A percentile compares a stretch with the other conserved stretches of the same genome.
These are phyloP conservation scores for Stratiomys singularior DNA, from an alignment of 2,888 invertebrate species.

Conservation along the genomic window DNA sequence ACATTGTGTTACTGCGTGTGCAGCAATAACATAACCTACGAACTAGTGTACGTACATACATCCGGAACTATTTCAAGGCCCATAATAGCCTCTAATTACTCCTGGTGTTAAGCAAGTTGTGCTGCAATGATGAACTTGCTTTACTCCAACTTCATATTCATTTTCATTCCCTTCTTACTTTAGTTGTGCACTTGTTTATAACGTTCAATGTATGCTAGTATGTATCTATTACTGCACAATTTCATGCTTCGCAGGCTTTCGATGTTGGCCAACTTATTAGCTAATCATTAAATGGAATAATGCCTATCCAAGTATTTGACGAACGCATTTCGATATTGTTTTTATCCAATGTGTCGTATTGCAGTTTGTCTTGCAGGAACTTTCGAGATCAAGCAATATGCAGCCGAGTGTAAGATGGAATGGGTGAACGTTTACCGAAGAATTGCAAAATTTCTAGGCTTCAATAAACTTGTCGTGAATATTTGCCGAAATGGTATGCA, in stretches of 20 bases:
- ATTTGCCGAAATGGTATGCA: too few relatives aligned
- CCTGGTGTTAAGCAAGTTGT: conserved; percentile 19
- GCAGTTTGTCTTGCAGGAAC: too few relatives aligned
- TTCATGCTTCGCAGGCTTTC: conserved; percentile 32
- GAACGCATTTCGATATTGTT: neutral
- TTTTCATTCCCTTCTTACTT: conserved; percentile 20
- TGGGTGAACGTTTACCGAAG: too few relatives aligned
- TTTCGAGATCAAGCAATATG: too few relatives aligned
- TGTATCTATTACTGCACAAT: conserved; percentile 35
- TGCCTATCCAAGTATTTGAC: neutral
- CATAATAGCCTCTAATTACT: conserved; percentile 17
- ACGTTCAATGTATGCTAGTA: neutral
- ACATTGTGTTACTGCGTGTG: too few relatives aligned
- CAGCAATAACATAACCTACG: too few relatives aligned
- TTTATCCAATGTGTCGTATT: neutral
- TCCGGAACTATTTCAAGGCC: conserved; percentile 39
- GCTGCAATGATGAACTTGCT: conserved; percentile 33
- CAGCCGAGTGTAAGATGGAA: too few relatives aligned
- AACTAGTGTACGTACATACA: neutral
- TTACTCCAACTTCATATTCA: neutral
- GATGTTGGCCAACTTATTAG: conserved; percentile 36
- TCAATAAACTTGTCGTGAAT: too few relatives aligned
- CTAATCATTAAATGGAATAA: conserved; percentile 21
- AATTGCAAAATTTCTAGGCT: too few relatives aligned
- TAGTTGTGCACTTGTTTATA: neutral